Evolutionary conservation across 2,888 invertebrate species (phyloP), one percentile per base, ranked within the genome.

Genomic region (Microctonus brassicae): DNA sequence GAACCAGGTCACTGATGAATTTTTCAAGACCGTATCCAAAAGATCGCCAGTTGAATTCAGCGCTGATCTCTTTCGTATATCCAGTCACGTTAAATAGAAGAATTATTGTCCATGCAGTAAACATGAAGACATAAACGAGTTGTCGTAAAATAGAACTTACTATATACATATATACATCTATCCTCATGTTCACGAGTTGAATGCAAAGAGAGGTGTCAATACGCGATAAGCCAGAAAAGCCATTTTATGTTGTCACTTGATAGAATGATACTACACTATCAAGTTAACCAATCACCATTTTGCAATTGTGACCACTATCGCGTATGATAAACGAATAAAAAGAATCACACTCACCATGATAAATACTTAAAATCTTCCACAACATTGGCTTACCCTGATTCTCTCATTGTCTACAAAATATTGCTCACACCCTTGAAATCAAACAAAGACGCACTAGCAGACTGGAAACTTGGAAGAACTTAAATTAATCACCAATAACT

Each of bases 401-500:
- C 10, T 33, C 13, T 26, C 52, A 60, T 68, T 68, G 61, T 68
- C 68, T 57, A 60, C 60, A 52, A 68, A n/a, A 61, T 33, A 52
- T 60, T 52, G 52, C 33, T 34, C 11, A 29, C 55, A 55, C 24
- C 11, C 20, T 58, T 34, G 17, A 34, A 34, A 58, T 58, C 34
- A 29, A 34, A 58, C 58, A 58, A 58, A 29, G 58, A 58, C 58
- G 34, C 17, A 57, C n/a, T 52, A 29, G 53, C 42, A 33, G 6
- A 13, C n/a, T 65, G 29, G 55, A 72, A 81, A 82, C 81, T 80
- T 77, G 70, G 78, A 79, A 80, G 80, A 80, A 81, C 79, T 83
- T 79, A 78, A 81, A 82, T 82, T 83, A 83, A 83, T 81, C 77
- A 80, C 77, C 80, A 80, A 82, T 83, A 85, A 85, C 82, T 85